phyloP scores from a whole-genome alignment of 2,797 vertebrate species.

The Smutsia gigantea region DNA sequence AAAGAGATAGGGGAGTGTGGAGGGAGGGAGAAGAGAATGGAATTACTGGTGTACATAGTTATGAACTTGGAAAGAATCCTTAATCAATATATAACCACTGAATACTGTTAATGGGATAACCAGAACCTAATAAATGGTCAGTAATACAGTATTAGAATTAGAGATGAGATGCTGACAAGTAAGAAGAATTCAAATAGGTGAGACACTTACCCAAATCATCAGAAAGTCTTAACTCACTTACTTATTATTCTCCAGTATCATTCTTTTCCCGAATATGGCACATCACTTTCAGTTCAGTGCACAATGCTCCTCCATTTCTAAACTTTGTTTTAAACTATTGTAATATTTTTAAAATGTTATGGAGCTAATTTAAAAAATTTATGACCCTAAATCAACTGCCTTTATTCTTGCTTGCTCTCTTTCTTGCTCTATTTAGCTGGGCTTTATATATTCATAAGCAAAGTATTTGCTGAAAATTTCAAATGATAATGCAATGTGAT shows the following conservation, averaged over 20 bases:
- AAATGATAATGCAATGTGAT: neutral
- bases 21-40: neutral
- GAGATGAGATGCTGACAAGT: neutral
- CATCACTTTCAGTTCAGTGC: neutral
- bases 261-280: neutral
- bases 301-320: neutral
- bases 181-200: slow-evolving; percentile 29
- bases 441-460: neutral
- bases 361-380: neutral
- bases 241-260: neutral
- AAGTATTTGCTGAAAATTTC: neutral
- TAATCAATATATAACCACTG: neutral
- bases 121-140: neutral
- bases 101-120: neutral
- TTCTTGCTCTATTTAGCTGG: neutral
- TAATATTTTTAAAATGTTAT: neutral
- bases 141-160: neutral
- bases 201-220: neutral
- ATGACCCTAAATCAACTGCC: neutral
- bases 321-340: neutral
- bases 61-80: neutral
- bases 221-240: neutral
- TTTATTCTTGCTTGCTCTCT: neutral
- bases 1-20: neutral
- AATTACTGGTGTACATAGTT: neutral